Conservation (phyloP, 1,140 invertebrate genomes). For the Nomia melanderi region DNA sequence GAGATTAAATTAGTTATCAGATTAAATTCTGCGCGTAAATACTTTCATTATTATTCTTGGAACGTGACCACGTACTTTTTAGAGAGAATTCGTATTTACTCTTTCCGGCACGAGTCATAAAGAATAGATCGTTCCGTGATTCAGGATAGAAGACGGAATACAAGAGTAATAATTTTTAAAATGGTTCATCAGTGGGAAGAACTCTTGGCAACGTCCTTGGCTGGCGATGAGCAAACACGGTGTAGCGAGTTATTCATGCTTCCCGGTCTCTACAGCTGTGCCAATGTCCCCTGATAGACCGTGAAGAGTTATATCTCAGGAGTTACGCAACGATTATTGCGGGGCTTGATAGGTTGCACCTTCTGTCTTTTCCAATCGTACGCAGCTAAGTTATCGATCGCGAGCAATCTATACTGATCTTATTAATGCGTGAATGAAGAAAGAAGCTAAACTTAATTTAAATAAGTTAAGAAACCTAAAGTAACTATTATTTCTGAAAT, state of each 20-base stretch:
- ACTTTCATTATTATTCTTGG: too few relatives aligned
- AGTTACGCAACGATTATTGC: constrained; percentile 41
- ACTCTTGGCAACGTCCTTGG: constrained; percentile 40
- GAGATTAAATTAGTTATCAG: neutral
- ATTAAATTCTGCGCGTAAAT: neutral
- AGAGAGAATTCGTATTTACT: too few relatives aligned
- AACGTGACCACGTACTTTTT: too few relatives aligned
- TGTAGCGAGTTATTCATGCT: constrained; percentile 33
- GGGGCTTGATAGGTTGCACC: constrained; percentile 15
- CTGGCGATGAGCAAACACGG: constrained; percentile 44
- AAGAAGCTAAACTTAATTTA: too few relatives aligned
- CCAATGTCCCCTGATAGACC: constrained; percentile 27
- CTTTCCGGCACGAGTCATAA: neutral
- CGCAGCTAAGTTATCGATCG: too few relatives aligned
- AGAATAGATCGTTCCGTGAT: neutral
- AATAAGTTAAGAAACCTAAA: too few relatives aligned
- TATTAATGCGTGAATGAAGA: too few relatives aligned
- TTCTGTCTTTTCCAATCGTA: neutral
- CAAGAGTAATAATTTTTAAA: too few relatives aligned
- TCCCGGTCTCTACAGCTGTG: constrained; percentile 28
- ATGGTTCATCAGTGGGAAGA: constrained; percentile 33
- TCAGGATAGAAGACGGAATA: neutral
- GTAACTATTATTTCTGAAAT: too few relatives aligned
- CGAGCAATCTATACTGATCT: too few relatives aligned
- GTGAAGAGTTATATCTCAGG: constrained; percentile 11